Conservation (phyloP, 2,113 vertebrate genomes). For the Parus major region DNA sequence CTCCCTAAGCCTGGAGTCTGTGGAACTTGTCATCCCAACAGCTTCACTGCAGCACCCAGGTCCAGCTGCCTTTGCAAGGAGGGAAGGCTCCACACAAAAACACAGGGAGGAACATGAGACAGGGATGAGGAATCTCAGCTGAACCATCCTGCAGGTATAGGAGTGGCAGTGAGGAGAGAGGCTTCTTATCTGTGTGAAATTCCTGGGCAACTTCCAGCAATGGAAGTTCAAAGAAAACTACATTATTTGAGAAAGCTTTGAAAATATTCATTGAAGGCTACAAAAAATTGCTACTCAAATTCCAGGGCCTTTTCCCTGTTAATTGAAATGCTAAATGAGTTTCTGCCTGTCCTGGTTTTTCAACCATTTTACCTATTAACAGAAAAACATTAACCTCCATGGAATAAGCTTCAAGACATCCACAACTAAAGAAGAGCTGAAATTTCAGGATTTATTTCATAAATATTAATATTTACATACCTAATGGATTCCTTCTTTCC, state of each 20-base stretch:
- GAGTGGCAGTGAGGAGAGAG: background rate
- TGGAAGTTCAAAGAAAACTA: constrained; percentile 39
- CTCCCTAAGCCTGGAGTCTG: background rate
- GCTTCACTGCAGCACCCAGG: background rate
- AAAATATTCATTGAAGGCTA: constrained; percentile 45
- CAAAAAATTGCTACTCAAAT: constrained; percentile 1
- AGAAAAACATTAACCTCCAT: constrained; percentile 39
- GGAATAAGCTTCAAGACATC: constrained; percentile 50
- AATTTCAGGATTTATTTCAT: constrained; percentile 49
- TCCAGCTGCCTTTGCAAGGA: background rate
- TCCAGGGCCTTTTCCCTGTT: constrained; percentile 3
- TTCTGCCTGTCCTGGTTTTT: constrained; percentile 50
- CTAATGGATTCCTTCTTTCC: background rate
- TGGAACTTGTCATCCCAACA: background rate
- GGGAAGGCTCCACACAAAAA: background rate
- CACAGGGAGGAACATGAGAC: background rate
- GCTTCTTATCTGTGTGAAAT: background rate
- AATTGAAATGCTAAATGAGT: constrained; percentile 49
- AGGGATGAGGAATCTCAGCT: background rate
- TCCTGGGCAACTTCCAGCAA: constrained; percentile 24
- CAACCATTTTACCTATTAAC: constrained; percentile 24
- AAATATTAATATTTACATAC: constrained; percentile 61
- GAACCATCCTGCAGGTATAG: background rate
- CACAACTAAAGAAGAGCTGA: background rate
- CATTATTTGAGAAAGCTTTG: constrained; percentile 53